phyloP scores from a whole-genome alignment of 2,888 invertebrate genomes.

The Plebejus melissa region DNA sequence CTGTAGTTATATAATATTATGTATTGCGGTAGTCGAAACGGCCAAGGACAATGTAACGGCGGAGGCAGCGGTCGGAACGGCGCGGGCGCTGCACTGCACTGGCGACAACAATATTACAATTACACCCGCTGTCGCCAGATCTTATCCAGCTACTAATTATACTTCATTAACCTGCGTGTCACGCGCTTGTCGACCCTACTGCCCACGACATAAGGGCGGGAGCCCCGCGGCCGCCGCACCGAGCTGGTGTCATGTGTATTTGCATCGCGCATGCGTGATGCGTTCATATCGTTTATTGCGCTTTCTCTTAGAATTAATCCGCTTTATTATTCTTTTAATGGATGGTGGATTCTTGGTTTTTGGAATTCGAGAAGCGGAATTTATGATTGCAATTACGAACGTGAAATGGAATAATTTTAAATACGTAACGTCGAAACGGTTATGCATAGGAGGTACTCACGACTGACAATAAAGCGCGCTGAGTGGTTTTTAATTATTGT shows the following conservation, averaged over 20 bases:
- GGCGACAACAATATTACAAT: constrained; percentile 42
- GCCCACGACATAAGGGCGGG: constrained; percentile 25
- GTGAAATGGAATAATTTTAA: constrained; percentile 20
- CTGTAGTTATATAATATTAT: neutral
- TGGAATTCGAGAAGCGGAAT: constrained; percentile 27
- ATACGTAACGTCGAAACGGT: constrained; percentile 19
- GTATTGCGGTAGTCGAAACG: neutral
- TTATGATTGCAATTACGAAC: constrained; percentile 20
- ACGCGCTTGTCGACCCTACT: constrained; percentile 14
- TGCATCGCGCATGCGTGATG: constrained; percentile 33
- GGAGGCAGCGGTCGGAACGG: constrained; percentile 35
- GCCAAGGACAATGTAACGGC: constrained; percentile 22
- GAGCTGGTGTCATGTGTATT: constrained; percentile 33
- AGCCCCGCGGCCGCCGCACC: constrained; percentile 28
- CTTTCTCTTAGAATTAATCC: constrained; percentile 28
- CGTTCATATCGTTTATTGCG: constrained; percentile 26
- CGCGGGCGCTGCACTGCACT: constrained; percentile 35
- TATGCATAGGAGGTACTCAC: neutral
- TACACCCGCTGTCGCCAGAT: constrained; percentile 38
- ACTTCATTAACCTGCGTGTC: constrained; percentile 3
- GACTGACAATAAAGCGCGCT: neutral
- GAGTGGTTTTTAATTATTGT: constrained; percentile 15
- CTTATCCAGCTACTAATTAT: constrained; percentile 36
- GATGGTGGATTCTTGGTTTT: constrained; percentile 27
- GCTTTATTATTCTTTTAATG: constrained; percentile 28